These are phyloP conservation scores for Drosophila nikananu DNA, from an alignment of 1,140 invertebrate species.

Conservation along the genomic window DNA sequence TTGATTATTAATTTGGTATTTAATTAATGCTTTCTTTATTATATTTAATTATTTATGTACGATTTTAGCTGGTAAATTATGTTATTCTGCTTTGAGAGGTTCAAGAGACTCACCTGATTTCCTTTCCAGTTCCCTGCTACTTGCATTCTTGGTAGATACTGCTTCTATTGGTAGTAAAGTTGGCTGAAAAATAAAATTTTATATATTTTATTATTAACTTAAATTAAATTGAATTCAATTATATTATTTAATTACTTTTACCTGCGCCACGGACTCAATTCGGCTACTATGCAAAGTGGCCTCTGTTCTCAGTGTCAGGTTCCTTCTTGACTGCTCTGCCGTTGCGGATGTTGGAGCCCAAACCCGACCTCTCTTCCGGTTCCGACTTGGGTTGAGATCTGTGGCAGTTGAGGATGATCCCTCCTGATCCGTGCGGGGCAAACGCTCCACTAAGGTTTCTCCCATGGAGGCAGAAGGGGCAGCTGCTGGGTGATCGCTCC, in stretches of 20 bases:
- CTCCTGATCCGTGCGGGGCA: constrained; percentile 1
- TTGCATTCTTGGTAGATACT: constrained; percentile 2
- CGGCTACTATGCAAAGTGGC: constrained; percentile 4
- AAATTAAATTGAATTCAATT: not conserved
- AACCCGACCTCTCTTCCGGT: constrained; percentile 45
- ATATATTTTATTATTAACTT: not conserved
- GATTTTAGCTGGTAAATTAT: not conserved
- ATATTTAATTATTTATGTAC: not conserved
- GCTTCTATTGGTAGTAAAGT: constrained; percentile 1
- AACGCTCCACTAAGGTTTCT: constrained; percentile 10
- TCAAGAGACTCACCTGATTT: constrained; percentile 42
- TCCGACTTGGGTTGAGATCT: constrained; percentile 63
- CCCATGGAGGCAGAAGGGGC: not conserved
- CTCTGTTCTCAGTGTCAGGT: constrained; percentile 1
- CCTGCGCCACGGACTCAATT: constrained; percentile 16
- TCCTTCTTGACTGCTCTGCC: not conserved
- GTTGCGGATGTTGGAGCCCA: constrained; percentile 18
- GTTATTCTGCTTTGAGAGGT: too few species aligned
- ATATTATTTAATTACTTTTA: not conserved
- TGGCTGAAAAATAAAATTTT: constrained; percentile 21
- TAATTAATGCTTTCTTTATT: not conserved
- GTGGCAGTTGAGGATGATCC: constrained; percentile 7
- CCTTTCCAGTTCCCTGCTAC: constrained; percentile 32
- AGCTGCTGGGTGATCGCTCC: constrained; percentile 82
- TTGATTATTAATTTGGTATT: too few species aligned